Evolutionary conservation across 2,797 vertebrate species (phyloP).

Genomic region (Helicolenus hilgendorfi): DNA sequence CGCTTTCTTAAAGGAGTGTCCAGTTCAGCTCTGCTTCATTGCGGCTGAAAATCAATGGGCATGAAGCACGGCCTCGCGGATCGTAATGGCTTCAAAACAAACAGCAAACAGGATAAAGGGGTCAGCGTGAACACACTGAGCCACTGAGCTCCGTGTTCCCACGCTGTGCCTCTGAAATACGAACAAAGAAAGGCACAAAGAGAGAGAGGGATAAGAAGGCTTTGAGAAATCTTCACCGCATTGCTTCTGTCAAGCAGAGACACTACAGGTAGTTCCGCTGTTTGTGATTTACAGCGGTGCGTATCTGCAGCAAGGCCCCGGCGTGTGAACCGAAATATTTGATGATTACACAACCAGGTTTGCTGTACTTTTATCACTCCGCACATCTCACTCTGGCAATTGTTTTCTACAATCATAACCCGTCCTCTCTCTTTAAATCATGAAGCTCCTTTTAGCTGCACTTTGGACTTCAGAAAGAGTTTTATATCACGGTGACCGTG

Average conservation of each 20-base stretch:
- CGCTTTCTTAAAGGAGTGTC: neutral
- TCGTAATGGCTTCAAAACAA: constrained; percentile 54
- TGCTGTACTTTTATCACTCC: neutral
- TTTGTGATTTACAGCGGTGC: constrained; percentile 27
- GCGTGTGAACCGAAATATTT: constrained; percentile 16
- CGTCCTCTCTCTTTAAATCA: neutral
- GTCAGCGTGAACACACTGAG: neutral
- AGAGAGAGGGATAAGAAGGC: neutral
- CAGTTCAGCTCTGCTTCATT: constrained; percentile 10
- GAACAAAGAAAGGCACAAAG: neutral
- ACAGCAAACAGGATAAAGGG: constrained; percentile 27
- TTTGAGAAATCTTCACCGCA: neutral
- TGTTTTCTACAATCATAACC: neutral
- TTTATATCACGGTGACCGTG: constrained; percentile 15
- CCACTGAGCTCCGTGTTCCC: constrained; percentile 1
- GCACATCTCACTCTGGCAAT: neutral
- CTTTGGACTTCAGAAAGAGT: constrained; percentile 17
- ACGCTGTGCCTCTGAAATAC: neutral
- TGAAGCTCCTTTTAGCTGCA: constrained; percentile 13
- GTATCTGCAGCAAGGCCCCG: neutral
- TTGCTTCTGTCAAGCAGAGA: constrained; percentile 14
- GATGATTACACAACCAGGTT: neutral
- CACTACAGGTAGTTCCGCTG: neutral
- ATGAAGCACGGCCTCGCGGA: constrained; percentile 39
- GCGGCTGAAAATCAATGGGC: constrained; percentile 44